phyloP scores from a whole-genome alignment of 2,888 invertebrate genomes.

The Lasioglossum zephyrum region DNA sequence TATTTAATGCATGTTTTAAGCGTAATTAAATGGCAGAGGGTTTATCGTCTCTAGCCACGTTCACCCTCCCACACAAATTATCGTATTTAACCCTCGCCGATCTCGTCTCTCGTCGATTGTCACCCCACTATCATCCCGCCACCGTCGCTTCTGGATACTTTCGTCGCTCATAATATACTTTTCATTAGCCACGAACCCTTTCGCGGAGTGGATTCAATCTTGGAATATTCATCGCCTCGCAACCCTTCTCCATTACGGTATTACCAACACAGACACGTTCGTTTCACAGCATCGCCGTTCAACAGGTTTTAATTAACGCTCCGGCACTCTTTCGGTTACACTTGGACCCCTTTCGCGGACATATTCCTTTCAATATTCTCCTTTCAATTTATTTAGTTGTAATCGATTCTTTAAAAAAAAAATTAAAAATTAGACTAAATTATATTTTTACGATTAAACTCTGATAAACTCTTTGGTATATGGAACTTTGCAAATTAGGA shows the following conservation, averaged over 20 bases:
- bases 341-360: conserved; percentile 27
- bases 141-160: conserved; percentile 53
- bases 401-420: no score
- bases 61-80: conserved; percentile 83
- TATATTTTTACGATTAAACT: not conserved
- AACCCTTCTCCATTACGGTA: conserved; percentile 76
- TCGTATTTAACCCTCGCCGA: conserved; percentile 79
- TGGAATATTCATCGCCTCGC: conserved; percentile 82
- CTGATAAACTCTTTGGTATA: not conserved
- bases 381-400: not conserved
- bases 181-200: conserved; percentile 81
- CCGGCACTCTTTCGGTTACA: conserved; percentile 35
- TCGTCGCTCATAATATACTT: conserved; percentile 81
- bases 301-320: conserved; percentile 82
- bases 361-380: conserved; percentile 5
- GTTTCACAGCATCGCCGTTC: conserved; percentile 67
- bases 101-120: conserved; percentile 58
- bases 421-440: no score
- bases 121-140: conserved; percentile 50
- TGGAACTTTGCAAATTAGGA: not conserved
- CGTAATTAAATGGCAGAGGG: conserved; percentile 83
- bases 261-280: conserved; percentile 66
- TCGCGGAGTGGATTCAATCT: conserved; percentile 74
- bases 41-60: conserved; percentile 74
- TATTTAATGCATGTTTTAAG: conserved; percentile 84